phyloP scores from a whole-genome alignment of 2,888 invertebrate genomes.

The Scaptomyza cyrtandrae region DNA sequence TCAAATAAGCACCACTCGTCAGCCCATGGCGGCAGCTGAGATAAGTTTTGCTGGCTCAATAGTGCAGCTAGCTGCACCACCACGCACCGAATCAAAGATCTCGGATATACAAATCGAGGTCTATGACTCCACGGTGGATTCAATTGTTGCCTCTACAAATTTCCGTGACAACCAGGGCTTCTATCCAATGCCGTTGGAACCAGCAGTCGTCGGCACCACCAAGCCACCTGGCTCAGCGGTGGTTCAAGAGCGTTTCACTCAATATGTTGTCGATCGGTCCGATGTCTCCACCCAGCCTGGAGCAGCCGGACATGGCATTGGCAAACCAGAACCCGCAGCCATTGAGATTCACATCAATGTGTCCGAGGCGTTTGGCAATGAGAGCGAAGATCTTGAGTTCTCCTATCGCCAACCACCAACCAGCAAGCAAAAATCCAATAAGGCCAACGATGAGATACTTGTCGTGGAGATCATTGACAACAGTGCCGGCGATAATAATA shows the following conservation, averaged over 20 bases:
- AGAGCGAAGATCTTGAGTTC: conserved; percentile 83
- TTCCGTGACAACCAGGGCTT: conserved; percentile 76
- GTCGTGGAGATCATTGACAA: conserved; percentile 83
- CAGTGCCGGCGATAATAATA: conserved; percentile 75
- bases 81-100: conserved; percentile 81
- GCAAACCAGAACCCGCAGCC: conserved; percentile 82
- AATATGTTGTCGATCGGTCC: conserved; percentile 81
- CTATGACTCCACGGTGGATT: conserved; percentile 83
- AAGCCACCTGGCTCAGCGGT: conserved; percentile 57
- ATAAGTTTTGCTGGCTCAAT: conserved; percentile 23
- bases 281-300: conserved; percentile 81
- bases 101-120: conserved; percentile 84
- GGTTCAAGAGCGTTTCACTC: conserved; percentile 81
- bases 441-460: conserved; percentile 81
- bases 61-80: conserved; percentile 27
- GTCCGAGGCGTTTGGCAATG: conserved; percentile 82
- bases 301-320: conserved; percentile 49
- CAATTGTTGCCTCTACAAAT: conserved; percentile 82
- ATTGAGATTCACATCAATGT: conserved; percentile 84
- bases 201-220: conserved; percentile 50
- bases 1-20: conserved; percentile 63
- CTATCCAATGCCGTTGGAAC: conserved; percentile 48
- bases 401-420: conserved; percentile 76
- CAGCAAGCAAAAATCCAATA: conserved; percentile 48
- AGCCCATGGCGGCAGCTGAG: conserved; percentile 44